A percentile compares a stretch with the other conserved stretches of the same genome.
Evolutionary conservation across 2,888 invertebrate species (phyloP).

Genomic region (Athripsodes cinereus): DNA sequence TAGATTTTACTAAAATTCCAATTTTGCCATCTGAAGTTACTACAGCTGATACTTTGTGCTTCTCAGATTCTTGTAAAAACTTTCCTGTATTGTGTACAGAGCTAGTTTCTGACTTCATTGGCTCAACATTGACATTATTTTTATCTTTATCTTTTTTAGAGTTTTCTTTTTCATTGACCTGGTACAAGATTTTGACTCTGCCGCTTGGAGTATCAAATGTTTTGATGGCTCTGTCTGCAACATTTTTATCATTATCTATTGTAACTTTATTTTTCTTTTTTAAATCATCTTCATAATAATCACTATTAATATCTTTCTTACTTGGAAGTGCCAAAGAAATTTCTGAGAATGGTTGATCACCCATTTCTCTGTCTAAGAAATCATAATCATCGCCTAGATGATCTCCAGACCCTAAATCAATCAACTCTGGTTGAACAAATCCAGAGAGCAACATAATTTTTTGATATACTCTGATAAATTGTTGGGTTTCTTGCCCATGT

Average conservation of each 20-base stretch:
- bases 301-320: constrained; percentile 15
- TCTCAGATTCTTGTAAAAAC: constrained; percentile 32
- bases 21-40: constrained; percentile 45
- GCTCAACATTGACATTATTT: constrained; percentile 14
- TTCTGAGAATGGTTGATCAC: constrained; percentile 27
- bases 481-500: background rate
- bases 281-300: constrained; percentile 15
- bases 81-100: constrained; percentile 29
- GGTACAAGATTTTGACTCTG: constrained; percentile 42
- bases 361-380: constrained; percentile 32
- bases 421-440: background rate
- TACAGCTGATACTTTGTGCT: constrained; percentile 43
- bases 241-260: constrained; percentile 21
- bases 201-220: constrained; percentile 43
- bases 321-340: constrained; percentile 16
- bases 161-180: constrained; percentile 29
- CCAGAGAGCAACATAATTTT: constrained; percentile 4
- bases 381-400: background rate
- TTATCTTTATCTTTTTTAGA: constrained; percentile 16
- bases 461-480: constrained; percentile 3
- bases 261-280: constrained; percentile 32
- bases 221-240: constrained; percentile 39
- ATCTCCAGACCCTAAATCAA: constrained; percentile 3
- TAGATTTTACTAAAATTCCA: constrained; percentile 35
- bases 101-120: constrained; percentile 13